These are phyloP conservation scores for Lipophrys pholis DNA, from an alignment of 2,113 vertebrate genomes.

Conservation along the genomic window DNA sequence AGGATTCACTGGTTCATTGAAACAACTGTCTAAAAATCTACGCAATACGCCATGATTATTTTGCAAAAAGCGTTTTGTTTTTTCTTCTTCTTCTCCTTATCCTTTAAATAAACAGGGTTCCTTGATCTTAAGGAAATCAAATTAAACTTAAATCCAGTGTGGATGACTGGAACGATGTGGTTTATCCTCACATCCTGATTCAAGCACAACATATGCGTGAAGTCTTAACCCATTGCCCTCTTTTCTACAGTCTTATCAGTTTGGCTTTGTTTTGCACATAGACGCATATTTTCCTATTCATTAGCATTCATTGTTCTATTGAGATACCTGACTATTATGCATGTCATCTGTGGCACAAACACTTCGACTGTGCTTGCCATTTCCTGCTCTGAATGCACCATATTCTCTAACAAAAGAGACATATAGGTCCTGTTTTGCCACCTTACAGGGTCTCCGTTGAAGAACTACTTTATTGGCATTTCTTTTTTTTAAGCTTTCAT, in stretches of 20 bases:
- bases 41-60: conserved; percentile 65
- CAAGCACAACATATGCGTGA: conserved; percentile 21
- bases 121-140: conserved; percentile 71
- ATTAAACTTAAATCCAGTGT: conserved; percentile 66
- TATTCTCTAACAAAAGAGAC: neutral
- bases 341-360: neutral
- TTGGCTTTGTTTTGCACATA: conserved; percentile 39
- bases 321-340: conserved; percentile 24
- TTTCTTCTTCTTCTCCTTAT: conserved; percentile 23
- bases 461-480: conserved; percentile 13
- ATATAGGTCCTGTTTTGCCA: conserved; percentile 8
- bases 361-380: neutral
- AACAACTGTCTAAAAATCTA: conserved; percentile 73
- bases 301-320: conserved; percentile 12
- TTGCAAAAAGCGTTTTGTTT: conserved; percentile 55
- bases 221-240: conserved; percentile 43
- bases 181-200: conserved; percentile 48
- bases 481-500: conserved; percentile 49
- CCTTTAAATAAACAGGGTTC: conserved; percentile 41
- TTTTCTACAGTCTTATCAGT: conserved; percentile 35
- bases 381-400: neutral
- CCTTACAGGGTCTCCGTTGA: conserved; percentile 21
- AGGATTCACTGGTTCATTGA: conserved; percentile 73
- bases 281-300: conserved; percentile 31
- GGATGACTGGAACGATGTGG: conserved; percentile 57